These are phyloP conservation scores for Paedocypris sp. DNA, from an alignment of 2,113 vertebrate species.

Conservation along the genomic window DNA sequence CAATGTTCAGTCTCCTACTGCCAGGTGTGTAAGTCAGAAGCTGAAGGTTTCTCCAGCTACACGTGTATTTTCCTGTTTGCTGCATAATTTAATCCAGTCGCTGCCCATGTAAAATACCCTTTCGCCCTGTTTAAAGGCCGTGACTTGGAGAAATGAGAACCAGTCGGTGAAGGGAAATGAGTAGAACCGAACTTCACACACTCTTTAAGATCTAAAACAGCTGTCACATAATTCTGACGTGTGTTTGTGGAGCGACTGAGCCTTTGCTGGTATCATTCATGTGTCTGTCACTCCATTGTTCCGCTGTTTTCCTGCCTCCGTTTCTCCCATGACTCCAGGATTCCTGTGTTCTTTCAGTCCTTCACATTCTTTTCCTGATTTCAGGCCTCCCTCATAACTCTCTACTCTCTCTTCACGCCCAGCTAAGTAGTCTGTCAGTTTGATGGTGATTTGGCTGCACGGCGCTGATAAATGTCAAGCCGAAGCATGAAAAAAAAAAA, in stretches of 20 bases:
- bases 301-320: background rate
- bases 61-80: slow-evolving; percentile 1
- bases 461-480: background rate
- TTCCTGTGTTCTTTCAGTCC: background rate
- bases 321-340: background rate
- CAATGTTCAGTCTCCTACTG: no score
- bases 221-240: slow-evolving; percentile 10
- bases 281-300: background rate
- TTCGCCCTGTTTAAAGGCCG: background rate
- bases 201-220: slow-evolving; percentile 1
- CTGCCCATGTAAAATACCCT: background rate
- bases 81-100: slow-evolving; percentile 14
- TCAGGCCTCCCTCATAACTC: background rate
- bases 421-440: background rate
- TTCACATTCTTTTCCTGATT: background rate
- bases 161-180: background rate
- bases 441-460: background rate
- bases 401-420: background rate
- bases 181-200: slow-evolving; percentile 15
- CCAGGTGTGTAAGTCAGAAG: no score
- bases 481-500: background rate
- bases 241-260: background rate
- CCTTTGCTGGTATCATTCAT: background rate
- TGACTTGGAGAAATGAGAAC: background rate
- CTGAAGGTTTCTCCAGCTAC: background rate